These are phyloP conservation scores for Drosophila siamana DNA, from an alignment of 2,888 invertebrate genomes.

Conservation along the genomic window DNA sequence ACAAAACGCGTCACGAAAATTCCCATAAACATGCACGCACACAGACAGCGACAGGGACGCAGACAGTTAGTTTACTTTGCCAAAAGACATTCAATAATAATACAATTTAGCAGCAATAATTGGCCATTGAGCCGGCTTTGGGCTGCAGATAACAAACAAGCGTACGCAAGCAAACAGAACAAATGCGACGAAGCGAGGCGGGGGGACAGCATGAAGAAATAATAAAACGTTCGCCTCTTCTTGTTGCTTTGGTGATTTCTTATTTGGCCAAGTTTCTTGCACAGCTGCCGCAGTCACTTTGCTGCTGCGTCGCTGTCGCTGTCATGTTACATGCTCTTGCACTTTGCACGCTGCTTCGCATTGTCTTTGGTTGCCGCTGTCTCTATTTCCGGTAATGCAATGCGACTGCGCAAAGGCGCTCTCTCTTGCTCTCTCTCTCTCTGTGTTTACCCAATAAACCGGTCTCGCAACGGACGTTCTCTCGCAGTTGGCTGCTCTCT, in stretches of 20 bases:
- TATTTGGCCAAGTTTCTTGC: conserved; percentile 44
- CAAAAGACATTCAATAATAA: conserved; percentile 73
- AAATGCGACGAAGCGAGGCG: conserved; percentile 1
- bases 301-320: conserved; percentile 6
- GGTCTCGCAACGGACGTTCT: conserved; percentile 43
- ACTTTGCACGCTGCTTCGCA: conserved; percentile 54
- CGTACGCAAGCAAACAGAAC: conserved; percentile 13
- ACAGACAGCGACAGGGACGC: background rate
- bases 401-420: conserved; percentile 62
- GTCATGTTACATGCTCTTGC: conserved; percentile 43
- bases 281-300: conserved; percentile 21
- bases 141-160: conserved; percentile 15
- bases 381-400: conserved; percentile 68
- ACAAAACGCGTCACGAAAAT: conserved; percentile 43
- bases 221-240: conserved; percentile 51
- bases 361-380: conserved; percentile 27
- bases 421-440: conserved; percentile 11
- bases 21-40: conserved; percentile 61
- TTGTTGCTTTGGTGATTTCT: conserved; percentile 44
- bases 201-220: conserved; percentile 6
- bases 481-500: conserved; percentile 15
- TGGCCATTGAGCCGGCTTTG: conserved; percentile 60
- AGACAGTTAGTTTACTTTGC: conserved; percentile 34
- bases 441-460: conserved; percentile 40
- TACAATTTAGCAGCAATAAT: conserved; percentile 77